phyloP scores from a whole-genome alignment of 2,113 vertebrate genomes.

The Vulpes lagopus region DNA sequence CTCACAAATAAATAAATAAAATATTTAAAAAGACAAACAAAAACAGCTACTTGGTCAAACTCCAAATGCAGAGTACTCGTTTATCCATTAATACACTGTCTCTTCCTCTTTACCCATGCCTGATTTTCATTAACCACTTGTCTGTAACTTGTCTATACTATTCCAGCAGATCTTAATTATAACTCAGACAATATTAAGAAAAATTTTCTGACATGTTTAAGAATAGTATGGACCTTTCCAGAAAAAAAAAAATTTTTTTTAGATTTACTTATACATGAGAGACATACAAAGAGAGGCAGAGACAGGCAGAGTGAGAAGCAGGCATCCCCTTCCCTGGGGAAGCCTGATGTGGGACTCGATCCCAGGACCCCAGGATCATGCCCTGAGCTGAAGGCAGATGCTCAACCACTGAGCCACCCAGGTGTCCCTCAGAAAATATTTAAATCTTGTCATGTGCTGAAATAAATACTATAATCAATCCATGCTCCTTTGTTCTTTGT shows the following conservation, averaged over 20 bases:
- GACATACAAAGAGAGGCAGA: too few relatives aligned
- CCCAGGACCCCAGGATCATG: too few relatives aligned
- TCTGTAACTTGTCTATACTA: background rate
- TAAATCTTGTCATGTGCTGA: background rate
- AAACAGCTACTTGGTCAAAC: background rate
- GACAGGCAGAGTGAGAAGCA: too few relatives aligned
- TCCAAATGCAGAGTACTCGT: background rate
- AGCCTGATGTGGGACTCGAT: too few relatives aligned
- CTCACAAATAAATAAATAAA: too few relatives aligned
- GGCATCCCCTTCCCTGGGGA: too few relatives aligned
- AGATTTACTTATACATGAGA: too few relatives aligned
- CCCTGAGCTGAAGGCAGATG: too few relatives aligned
- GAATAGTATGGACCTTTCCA: background rate
- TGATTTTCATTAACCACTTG: background rate
- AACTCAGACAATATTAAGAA: background rate
- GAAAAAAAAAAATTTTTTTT: background rate
- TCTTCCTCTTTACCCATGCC: background rate
- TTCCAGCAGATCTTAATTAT: background rate
- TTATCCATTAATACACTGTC: background rate
- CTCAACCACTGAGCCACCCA: too few relatives aligned
- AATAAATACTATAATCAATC: background rate
- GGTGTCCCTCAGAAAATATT: background rate
- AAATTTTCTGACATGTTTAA: background rate
- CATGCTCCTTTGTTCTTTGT: background rate
- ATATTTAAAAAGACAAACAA: too few relatives aligned